Base-by-base conservation (phyloP, 2,113 vertebrate species). In the Heterochromis multidens region DNA sequence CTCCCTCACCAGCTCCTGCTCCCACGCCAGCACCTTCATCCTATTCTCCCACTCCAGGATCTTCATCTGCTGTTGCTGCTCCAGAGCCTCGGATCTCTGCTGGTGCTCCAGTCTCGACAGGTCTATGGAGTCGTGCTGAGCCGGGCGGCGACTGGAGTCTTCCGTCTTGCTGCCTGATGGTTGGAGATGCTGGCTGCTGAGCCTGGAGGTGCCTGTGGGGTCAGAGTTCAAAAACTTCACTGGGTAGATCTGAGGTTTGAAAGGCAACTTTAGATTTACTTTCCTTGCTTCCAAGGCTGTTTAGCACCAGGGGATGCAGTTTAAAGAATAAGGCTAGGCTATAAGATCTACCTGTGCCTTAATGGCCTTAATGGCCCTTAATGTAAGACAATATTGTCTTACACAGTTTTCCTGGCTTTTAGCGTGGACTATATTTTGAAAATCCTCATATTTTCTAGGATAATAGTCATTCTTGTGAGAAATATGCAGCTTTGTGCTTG, bases 31-130 rank as follows among this genome's bases (percentile, higher is more conserved):
- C 54, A 95, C 89, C 67, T 95, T 95, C 95, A 96, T 96, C 74
- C 92, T 93, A 85, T 94, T 95, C 92, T 96, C 94, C 93, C 96
- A 96, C 90, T 96, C 96, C 86, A 95, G 84, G 70, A 94, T 86
- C 89, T 94, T 95, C 81, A 95, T 95, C 79, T 93, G 93, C 88
- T 96, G 94, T 93, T 93, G 93, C 86, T 95, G 91, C 90, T 93
- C 92, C 88, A 94, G 67, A 35, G 80, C 87, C 2, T 93, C 90
- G 0, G 86, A 25, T 21, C 85, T 85, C 84, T 93, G 91, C 77
- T 93, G 91, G 16, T 80, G 80, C 88, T 94, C 88, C 74, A 74
- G 52, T 8, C 80, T 91, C 4, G 82, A 80, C 23, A 89, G 35
- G 19, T 92, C 89, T 1, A 40, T 4, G 0, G 87, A 9, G 58